A percentile compares a stretch with the other conserved stretches of the same genome.
phyloP scores from a whole-genome alignment of 2,797 vertebrate genomes.

The Rousettus madagascariensis region DNA sequence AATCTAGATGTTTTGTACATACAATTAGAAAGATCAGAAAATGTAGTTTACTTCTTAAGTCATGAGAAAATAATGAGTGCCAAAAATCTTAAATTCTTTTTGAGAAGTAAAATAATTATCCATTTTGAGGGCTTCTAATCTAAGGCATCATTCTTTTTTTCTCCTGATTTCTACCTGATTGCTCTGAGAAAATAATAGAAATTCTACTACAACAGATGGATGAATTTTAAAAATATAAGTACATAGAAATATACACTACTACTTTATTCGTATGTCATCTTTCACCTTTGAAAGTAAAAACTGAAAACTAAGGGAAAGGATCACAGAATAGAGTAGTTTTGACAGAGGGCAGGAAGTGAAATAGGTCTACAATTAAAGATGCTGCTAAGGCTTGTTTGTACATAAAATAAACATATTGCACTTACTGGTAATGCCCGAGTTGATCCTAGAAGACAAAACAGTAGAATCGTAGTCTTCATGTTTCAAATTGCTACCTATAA shows the following conservation, averaged over 20 bases:
- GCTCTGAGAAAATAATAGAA: not conserved
- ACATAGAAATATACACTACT: not conserved
- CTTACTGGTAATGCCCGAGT: constrained; percentile 69
- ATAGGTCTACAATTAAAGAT: not conserved
- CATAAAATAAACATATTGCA: not conserved
- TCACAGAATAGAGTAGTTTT: not conserved
- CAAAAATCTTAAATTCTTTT: constrained; percentile 30
- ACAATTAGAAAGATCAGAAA: constrained; percentile 25
- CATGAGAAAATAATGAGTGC: constrained; percentile 2
- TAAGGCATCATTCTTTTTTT: not conserved
- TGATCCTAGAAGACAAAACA: constrained; percentile 73
- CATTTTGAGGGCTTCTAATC: not conserved
- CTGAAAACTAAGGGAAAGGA: not conserved
- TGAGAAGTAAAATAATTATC: not conserved
- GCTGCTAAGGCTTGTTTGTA: not conserved
- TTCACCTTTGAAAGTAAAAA: constrained; percentile 43
- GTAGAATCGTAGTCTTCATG: constrained; percentile 71
- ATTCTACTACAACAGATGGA: not conserved
- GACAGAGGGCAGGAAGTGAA: not conserved
- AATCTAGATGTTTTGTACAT: not conserved
- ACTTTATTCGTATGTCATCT: not conserved
- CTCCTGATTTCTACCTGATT: not conserved
- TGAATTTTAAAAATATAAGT: not conserved
- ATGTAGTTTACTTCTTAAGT: constrained; percentile 1
- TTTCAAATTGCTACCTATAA: constrained; percentile 61